Conservation (phyloP, 2,888 invertebrate genomes). For the Drosophila limbata region DNA sequence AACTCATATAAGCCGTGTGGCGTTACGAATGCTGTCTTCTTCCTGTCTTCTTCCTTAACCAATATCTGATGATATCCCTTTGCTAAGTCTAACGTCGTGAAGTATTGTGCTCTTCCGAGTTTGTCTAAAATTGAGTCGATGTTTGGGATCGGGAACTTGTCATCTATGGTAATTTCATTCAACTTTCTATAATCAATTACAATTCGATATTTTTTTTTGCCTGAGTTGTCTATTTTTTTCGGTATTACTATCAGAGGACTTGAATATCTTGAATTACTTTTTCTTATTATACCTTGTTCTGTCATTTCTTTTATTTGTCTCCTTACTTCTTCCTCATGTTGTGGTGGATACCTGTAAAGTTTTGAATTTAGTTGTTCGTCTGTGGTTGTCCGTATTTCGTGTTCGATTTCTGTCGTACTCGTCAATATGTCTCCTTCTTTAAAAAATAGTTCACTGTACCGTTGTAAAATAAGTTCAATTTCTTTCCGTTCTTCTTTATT, state of each 20-base stretch:
- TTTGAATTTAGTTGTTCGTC: too few species aligned
- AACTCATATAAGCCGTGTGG: conserved; percentile 5
- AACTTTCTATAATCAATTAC: too few species aligned
- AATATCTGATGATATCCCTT: conserved; percentile 40
- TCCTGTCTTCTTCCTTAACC: conserved; percentile 29
- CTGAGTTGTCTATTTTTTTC: too few species aligned
- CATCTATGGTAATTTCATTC: conserved; percentile 18
- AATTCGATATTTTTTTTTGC: too few species aligned
- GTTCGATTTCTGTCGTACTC: conserved; percentile 4
- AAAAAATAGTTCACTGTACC: conserved; percentile 7
- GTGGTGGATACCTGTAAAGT: too few species aligned
- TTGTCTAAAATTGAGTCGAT: conserved; percentile 42
- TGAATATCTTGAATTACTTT: too few species aligned
- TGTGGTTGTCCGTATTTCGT: neutral
- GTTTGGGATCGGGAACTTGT: conserved; percentile 40
- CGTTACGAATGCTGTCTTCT: conserved; percentile 10
- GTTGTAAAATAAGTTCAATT: conserved; percentile 1
- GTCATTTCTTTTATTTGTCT: too few species aligned
- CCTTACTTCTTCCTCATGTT: too few species aligned
- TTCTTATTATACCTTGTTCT: too few species aligned
- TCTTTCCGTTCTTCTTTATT: conserved; percentile 13
- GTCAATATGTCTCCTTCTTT: conserved; percentile 7
- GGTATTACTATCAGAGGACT: too few species aligned
- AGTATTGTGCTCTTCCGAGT: conserved; percentile 56
- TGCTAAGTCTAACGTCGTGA: conserved; percentile 48